Conservation (phyloP, 2,113 vertebrate genomes). For the Laticauda colubrina region DNA sequence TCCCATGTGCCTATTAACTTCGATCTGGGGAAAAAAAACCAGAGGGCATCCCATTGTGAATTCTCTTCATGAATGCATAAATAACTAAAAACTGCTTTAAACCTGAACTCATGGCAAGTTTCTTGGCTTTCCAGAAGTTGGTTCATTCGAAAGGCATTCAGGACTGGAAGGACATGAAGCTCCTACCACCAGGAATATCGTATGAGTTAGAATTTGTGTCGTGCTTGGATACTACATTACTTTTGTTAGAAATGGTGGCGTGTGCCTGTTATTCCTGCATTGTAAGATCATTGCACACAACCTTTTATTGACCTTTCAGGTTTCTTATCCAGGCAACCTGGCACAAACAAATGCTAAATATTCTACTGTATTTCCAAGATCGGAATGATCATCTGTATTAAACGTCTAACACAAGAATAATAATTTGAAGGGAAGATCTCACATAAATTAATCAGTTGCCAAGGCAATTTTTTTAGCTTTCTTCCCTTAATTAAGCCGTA, state of each 20-base stretch:
- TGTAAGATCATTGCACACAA: neutral
- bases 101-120: neutral
- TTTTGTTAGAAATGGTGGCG: neutral
- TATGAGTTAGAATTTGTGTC: neutral
- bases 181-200: neutral
- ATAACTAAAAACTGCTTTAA: neutral
- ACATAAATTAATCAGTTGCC: conserved; percentile 62
- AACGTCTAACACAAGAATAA: conserved; percentile 61
- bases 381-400: conserved; percentile 63
- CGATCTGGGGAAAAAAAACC: neutral
- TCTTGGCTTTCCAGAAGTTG: neutral
- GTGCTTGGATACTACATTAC: neutral
- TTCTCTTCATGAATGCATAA: neutral
- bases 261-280: neutral
- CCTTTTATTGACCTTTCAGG: neutral
- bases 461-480: conserved; percentile 61
- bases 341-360: conserved; percentile 43
- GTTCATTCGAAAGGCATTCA: neutral
- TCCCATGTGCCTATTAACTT: neutral
- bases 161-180: neutral
- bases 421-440: conserved; percentile 64
- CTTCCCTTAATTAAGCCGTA: conserved; percentile 49
- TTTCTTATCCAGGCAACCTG: neutral
- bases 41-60: neutral
- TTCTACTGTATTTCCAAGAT: conserved; percentile 46